Base-by-base conservation (phyloP, 2,888 invertebrate species). In the Drosophila meridionalis region DNA sequence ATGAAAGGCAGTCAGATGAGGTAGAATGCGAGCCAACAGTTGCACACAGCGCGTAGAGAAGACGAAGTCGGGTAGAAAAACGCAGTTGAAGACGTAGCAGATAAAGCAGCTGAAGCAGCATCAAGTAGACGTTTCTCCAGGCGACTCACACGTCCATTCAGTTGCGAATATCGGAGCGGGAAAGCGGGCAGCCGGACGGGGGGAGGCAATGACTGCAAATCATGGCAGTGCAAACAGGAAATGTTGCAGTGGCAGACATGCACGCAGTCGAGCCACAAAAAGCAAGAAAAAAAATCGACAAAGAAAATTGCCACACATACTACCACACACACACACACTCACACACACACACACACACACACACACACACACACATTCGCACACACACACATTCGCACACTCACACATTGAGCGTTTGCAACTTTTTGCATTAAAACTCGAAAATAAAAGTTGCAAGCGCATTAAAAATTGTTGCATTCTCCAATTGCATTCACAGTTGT, bases 391-490 rank as follows among this genome's bases (percentile, higher is more conserved):
- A 52, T 50, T n/a, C 26, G 43, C 34, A 1, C 56, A 43, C 45
- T 36, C 59, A 28, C 52, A 38, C 75, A 36, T 38, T 20, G 28
- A 47, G 43, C 56, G 40, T 26, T 26, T 55, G 72, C 53, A 79
- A 85, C 67, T 87, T 90, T 85, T 67, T 88, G 83, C 90, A 90
- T 90, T 88, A 87, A 84, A 70, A 78, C 58, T 78, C 81, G 75
- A 76, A 80, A 52, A 80, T 80, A 88, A 88, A 90, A 90, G 87
- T 88, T 86, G 89, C 80, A 70, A 83, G 71, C 87, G 76, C 89
- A 88, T 89, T 90, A 90, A 89, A 84, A 85, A 88, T 90, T 90
- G 85, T 90, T 90, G 83, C 90, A 86, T 86, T 76, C 71, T 62
- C 60, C 80, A 73, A 69, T 77, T 63, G 78, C 76, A 77, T 67